Percentiles rank a stretch among this genome's conserved stretches.
These are phyloP conservation scores for Arion vulgaris DNA, from an alignment of 1,140 invertebrate genomes.

Conservation along the genomic window DNA sequence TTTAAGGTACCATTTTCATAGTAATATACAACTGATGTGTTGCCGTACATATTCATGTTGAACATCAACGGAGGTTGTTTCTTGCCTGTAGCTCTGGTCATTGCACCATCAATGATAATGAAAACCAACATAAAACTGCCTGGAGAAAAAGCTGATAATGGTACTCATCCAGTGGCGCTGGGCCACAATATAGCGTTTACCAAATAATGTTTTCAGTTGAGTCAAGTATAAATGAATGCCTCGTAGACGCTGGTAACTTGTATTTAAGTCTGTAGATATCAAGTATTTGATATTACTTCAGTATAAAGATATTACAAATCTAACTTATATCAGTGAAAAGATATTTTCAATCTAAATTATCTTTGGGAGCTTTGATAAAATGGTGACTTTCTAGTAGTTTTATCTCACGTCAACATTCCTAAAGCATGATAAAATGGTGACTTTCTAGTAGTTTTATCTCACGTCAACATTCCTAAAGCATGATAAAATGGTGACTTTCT, in stretches of 20 bases:
- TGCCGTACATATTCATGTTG: neutral
- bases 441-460: too few species aligned
- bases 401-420: too few species aligned
- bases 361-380: too few species aligned
- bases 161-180: constrained; percentile 6
- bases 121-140: constrained; percentile 5
- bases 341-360: too few species aligned
- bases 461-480: too few species aligned
- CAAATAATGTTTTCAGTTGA: constrained; percentile 3
- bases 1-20: neutral
- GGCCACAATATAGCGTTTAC: constrained; percentile 17
- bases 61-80: neutral
- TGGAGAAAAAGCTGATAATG: neutral
- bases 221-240: neutral
- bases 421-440: too few species aligned
- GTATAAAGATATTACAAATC: too few species aligned
- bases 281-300: too few species aligned
- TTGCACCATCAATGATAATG: neutral
- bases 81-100: neutral
- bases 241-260: neutral
- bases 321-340: too few species aligned
- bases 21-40: neutral
- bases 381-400: too few species aligned
- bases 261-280: constrained; percentile 4
- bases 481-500: too few species aligned